These are phyloP conservation scores for Ormyrus rosae DNA, from an alignment of 2,888 invertebrate species.

Conservation along the genomic window DNA sequence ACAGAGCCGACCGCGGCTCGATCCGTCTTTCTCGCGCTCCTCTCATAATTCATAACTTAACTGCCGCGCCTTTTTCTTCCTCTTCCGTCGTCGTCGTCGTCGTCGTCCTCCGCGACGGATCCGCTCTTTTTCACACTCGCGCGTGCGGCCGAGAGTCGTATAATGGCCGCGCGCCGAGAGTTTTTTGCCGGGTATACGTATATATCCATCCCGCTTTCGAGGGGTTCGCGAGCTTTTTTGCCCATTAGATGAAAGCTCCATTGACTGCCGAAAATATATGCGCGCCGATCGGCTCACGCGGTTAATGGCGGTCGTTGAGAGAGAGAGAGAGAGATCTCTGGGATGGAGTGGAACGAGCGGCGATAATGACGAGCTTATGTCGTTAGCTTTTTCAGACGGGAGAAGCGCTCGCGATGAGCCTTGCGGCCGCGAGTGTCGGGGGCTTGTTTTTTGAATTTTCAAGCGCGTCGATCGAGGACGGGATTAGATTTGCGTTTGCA, in stretches of 20 bases:
- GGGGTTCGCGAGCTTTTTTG: conserved; percentile 43
- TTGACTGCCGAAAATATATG: conserved; percentile 27
- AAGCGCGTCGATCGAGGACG: no score
- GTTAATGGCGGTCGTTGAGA: no score
- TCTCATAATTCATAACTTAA: conserved; percentile 75
- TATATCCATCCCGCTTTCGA: conserved; percentile 50
- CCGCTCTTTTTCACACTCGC: conserved; percentile 53
- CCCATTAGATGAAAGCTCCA: conserved; percentile 41
- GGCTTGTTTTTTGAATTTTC: no score
- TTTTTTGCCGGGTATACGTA: conserved; percentile 32
- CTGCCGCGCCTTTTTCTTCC: conserved; percentile 64
- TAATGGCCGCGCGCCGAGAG: neutral
- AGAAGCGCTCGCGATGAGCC: neutral
- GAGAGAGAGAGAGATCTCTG: no score
- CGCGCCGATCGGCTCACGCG: neutral
- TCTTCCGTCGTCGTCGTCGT: conserved; percentile 44
- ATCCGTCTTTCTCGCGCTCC: conserved; percentile 65
- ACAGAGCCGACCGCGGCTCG: conserved; percentile 12
- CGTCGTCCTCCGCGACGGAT: conserved; percentile 52
- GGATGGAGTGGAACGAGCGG: no score
- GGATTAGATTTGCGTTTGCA: no score
- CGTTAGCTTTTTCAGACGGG: neutral
- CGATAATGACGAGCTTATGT: neutral
- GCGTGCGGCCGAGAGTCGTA: neutral
- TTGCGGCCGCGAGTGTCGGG: no score